Evolutionary conservation across 1,140 invertebrate genomes (phyloP).

Genomic region (Ostrea edulis): DNA sequence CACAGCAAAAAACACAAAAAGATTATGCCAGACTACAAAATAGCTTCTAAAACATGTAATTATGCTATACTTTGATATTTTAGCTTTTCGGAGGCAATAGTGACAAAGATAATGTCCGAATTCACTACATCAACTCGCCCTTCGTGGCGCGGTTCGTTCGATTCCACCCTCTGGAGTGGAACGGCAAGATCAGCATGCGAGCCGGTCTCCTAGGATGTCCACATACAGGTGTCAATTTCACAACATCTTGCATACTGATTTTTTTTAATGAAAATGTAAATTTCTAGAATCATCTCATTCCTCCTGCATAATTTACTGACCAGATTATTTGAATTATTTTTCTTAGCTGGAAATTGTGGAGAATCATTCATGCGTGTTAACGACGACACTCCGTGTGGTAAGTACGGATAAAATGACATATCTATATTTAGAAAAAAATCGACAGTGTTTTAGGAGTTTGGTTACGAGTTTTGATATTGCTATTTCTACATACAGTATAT

Average conservation of each 20-base stretch:
- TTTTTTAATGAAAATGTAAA: conserved; percentile 34
- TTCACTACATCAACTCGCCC: conserved; percentile 82
- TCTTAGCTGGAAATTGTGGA: conserved; percentile 76
- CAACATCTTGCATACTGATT: neutral
- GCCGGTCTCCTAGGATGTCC: conserved; percentile 82
- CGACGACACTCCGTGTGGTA: conserved; percentile 81
- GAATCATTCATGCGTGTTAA: conserved; percentile 82
- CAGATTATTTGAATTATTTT: neutral
- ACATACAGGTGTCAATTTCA: conserved; percentile 75
- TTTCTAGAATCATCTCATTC: neutral
- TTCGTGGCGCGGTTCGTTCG: conserved; percentile 82
- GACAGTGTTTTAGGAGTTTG: neutral
- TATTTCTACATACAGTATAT: neutral
- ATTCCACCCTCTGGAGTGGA: conserved; percentile 82
- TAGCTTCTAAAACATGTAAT: neutral
- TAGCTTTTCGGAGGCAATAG: conserved; percentile 83
- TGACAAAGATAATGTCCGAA: conserved; percentile 81
- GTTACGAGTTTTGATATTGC: neutral
- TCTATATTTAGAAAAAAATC: neutral
- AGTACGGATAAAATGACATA: conserved; percentile 60
- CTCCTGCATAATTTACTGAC: conserved; percentile 35
- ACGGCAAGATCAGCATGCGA: conserved; percentile 81
- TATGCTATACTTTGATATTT: conserved; percentile 31
- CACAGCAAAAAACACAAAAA: conserved; percentile 2
- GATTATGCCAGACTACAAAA: neutral